Evolutionary conservation across 2,888 invertebrate species (phyloP).

Genomic region (Diaphora mendica): DNA sequence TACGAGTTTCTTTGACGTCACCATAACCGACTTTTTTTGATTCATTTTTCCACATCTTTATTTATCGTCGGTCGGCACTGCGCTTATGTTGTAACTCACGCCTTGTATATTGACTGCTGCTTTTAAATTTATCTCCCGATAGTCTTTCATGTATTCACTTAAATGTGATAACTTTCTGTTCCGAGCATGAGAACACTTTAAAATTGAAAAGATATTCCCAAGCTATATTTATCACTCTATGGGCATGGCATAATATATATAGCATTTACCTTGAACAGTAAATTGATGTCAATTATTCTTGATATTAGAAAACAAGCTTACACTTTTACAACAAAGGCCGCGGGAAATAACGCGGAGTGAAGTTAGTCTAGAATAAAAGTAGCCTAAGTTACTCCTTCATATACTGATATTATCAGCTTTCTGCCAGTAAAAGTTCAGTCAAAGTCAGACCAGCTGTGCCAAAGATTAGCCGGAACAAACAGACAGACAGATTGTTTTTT

Average conservation of each 20-base stretch:
- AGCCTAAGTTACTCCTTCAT: too few species aligned
- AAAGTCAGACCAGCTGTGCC: too few species aligned
- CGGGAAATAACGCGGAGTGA: too few species aligned
- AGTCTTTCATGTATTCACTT: conserved; percentile 17
- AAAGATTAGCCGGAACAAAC: too few species aligned
- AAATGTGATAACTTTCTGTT: conserved; percentile 12
- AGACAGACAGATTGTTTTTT: too few species aligned
- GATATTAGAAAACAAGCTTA: background rate
- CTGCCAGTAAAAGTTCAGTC: too few species aligned
- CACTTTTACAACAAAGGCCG: too few species aligned
- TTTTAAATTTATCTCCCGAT: conserved; percentile 20
- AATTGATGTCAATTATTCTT: background rate
- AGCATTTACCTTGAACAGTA: background rate
- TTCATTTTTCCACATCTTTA: conserved; percentile 42
- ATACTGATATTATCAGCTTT: too few species aligned
- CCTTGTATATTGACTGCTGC: conserved; percentile 16
- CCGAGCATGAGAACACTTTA: background rate
- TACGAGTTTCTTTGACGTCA: conserved; percentile 7
- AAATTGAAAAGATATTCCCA: background rate
- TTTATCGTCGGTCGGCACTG: conserved; percentile 28
- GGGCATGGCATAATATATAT: too few species aligned
- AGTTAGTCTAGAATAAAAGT: too few species aligned
- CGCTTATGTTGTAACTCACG: conserved; percentile 25
- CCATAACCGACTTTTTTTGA: conserved; percentile 28
- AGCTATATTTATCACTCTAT: background rate